Conservation (phyloP, 2,888 invertebrate genomes). For the Amphipoea lucens region DNA sequence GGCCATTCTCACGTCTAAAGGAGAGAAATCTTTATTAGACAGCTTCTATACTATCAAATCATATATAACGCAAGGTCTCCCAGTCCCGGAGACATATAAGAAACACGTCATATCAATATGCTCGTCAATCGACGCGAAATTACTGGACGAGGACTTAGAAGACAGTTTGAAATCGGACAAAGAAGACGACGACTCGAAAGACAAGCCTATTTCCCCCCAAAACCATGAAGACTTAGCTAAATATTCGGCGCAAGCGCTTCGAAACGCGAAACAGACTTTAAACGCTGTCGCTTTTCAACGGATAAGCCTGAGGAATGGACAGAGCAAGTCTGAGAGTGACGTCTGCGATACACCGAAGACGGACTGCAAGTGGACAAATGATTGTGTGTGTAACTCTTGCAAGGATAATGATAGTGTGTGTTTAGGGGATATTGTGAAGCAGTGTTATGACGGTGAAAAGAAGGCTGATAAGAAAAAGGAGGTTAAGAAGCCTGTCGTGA, state of each 20-base stretch:
- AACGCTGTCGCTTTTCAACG: slow-evolving; percentile 85
- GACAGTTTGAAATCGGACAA: slow-evolving; percentile 72
- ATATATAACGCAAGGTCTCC: slow-evolving; percentile 82
- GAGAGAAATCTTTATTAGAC: slow-evolving; percentile 82
- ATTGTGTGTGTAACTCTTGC: slow-evolving; percentile 82
- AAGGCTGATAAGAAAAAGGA: slow-evolving; percentile 73
- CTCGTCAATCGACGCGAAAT: slow-evolving; percentile 82
- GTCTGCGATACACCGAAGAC: slow-evolving; percentile 83
- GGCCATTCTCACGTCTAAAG: slow-evolving; percentile 82
- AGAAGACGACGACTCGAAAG: slow-evolving; percentile 62
- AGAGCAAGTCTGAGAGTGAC: slow-evolving; percentile 83
- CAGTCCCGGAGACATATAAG: slow-evolving; percentile 84
- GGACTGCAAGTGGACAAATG: slow-evolving; percentile 86
- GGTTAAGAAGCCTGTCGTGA: slow-evolving; percentile 70
- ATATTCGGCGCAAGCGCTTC: slow-evolving; percentile 84
- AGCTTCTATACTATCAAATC: slow-evolving; percentile 86
- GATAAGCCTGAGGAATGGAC: slow-evolving; percentile 77
- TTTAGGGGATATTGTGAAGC: slow-evolving; percentile 78
- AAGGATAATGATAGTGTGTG: slow-evolving; percentile 77
- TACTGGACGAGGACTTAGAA: slow-evolving; percentile 81
- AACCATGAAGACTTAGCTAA: slow-evolving; percentile 83
- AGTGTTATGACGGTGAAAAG: slow-evolving; percentile 76
- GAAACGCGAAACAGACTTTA: slow-evolving; percentile 83
- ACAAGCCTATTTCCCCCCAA: slow-evolving; percentile 70
- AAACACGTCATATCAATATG: slow-evolving; percentile 86